Evolutionary conservation across 2,888 invertebrate species (phyloP).

Genomic region (Argynnis bischoffii): DNA sequence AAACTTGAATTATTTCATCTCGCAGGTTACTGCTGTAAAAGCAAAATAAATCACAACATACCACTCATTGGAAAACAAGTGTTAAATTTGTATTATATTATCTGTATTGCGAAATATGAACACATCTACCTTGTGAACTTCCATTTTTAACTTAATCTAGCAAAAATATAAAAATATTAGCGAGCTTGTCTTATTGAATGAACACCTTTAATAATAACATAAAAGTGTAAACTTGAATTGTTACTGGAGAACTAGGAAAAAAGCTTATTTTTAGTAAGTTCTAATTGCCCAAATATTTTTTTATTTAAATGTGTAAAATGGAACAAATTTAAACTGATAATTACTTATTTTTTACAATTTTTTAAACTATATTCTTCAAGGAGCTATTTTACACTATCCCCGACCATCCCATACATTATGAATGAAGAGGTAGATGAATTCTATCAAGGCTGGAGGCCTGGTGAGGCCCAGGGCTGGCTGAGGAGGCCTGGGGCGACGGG

Average conservation of each 20-base stretch:
- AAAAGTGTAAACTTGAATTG: too few relatives aligned
- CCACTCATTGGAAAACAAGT: too few relatives aligned
- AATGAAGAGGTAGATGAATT: slow-evolving; percentile 11
- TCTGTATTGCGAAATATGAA: slow-evolving; percentile 2
- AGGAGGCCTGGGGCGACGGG: background rate
- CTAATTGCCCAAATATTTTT: too few relatives aligned
- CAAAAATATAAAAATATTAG: background rate
- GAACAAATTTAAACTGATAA: background rate
- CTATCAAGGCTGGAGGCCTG: background rate
- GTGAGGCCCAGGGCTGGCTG: background rate
- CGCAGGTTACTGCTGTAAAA: too few relatives aligned
- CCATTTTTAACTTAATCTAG: background rate
- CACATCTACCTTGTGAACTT: background rate
- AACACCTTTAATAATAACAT: too few relatives aligned
- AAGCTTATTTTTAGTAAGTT: too few relatives aligned
- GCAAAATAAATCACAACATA: too few relatives aligned
- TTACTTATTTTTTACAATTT: background rate
- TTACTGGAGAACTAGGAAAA: too few relatives aligned
- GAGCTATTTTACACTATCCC: background rate
- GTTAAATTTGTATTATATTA: background rate
- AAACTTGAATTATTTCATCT: too few relatives aligned
- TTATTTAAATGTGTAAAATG: too few relatives aligned
- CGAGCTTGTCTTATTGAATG: too few relatives aligned
- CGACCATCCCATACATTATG: background rate
- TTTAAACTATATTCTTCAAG: background rate